These are phyloP conservation scores for Streptopelia turtur DNA, from an alignment of 2,797 vertebrate species.

Conservation along the genomic window DNA sequence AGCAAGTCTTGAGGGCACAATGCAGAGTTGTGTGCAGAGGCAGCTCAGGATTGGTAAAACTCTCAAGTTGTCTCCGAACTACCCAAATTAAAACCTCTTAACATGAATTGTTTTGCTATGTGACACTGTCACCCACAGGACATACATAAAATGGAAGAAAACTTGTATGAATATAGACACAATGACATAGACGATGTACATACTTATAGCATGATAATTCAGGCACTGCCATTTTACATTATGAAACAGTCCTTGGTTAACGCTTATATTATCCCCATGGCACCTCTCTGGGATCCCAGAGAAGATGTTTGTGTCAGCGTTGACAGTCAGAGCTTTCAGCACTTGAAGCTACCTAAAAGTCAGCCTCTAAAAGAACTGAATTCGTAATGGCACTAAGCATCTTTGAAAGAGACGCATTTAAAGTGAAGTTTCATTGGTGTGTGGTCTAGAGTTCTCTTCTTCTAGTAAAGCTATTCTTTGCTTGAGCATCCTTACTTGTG, in stretches of 20 bases:
- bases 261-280: constrained; percentile 56
- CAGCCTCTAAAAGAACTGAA: not conserved
- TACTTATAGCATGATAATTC: constrained; percentile 16
- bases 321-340: constrained; percentile 7
- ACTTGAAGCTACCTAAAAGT: not conserved
- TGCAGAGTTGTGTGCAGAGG: not conserved
- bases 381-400: constrained; percentile 51
- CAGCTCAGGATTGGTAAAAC: not conserved
- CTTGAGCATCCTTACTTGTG: constrained; percentile 89
- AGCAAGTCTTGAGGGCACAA: not conserved
- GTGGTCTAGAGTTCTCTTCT: constrained; percentile 87
- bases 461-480: constrained; percentile 88
- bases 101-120: not conserved
- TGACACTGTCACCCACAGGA: not conserved
- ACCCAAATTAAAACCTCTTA: not conserved
- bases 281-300: constrained; percentile 18
- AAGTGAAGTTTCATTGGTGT: constrained; percentile 89
- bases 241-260: constrained; percentile 43
- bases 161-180: not conserved
- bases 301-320: not conserved
- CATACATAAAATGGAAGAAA: not conserved
- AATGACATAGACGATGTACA: constrained; percentile 28
- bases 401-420: constrained; percentile 58
- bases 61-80: not conserved
- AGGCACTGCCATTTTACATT: constrained; percentile 46